phyloP scores from a whole-genome alignment of 2,113 vertebrate genomes.

The Fulica atra region DNA sequence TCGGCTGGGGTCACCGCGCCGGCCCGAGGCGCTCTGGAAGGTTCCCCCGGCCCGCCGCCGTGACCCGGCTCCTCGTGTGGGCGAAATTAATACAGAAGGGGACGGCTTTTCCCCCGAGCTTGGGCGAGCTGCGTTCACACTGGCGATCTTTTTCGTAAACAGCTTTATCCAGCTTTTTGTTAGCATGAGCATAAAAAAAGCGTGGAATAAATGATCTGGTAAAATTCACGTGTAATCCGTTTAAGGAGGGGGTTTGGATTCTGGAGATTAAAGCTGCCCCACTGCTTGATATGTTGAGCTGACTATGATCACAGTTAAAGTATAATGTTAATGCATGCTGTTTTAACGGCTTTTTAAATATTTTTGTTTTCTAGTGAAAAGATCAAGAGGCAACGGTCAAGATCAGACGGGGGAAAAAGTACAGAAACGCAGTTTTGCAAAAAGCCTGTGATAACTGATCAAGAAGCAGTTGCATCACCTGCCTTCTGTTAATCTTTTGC shows the following conservation, averaged over 20 bases:
- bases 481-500: neutral
- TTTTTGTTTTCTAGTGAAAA: slow-evolving; percentile 36
- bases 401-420: neutral
- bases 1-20: neutral
- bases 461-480: neutral
- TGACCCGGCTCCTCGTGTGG: too few relatives aligned
- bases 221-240: accelerated
- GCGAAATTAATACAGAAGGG: accelerated
- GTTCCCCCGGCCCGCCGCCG: too few relatives aligned
- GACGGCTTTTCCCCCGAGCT: accelerated
- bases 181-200: accelerated
- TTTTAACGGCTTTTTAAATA: neutral
- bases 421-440: neutral
- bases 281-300: accelerated
- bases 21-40: neutral
- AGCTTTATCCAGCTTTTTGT: accelerated
- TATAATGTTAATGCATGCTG: accelerated
- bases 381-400: neutral
- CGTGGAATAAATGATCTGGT: accelerated
- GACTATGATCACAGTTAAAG: neutral
- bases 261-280: neutral
- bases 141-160: accelerated
- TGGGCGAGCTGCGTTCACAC: accelerated
- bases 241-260: neutral
- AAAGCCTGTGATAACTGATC: neutral